Evolutionary conservation across 92 coral and sea anemone species (phyloP).

Genomic region (Epizoanthus stellaris): DNA sequence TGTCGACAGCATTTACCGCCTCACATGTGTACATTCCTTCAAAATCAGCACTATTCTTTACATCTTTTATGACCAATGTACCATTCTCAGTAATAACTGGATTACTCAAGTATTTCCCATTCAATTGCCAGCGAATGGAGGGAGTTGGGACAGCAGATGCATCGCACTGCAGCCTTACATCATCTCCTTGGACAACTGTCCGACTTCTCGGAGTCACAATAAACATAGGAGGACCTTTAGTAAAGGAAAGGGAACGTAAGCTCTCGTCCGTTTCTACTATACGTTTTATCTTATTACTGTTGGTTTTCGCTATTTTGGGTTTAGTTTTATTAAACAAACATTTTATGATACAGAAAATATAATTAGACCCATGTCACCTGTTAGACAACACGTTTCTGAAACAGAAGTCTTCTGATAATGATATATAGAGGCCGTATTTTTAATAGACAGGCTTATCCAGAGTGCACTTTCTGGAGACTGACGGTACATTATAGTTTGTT

Average conservation of each 20-base stretch:
- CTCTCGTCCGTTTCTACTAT: no score
- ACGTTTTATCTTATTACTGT: no score
- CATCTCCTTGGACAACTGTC: conserved; percentile 11
- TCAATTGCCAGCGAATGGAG: conserved; percentile 21
- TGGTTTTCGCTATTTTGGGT: no score
- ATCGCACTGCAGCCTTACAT: not conserved
- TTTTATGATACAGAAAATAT: no score
- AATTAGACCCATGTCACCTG: no score
- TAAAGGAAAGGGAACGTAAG: not conserved
- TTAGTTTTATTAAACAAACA: no score
- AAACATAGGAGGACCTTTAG: conserved; percentile 4
- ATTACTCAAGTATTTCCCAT: not conserved
- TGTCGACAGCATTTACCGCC: not conserved
- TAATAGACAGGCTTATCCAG: no score
- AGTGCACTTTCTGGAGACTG: no score
- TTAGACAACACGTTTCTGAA: no score
- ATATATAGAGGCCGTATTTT: no score
- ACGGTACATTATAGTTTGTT: no score
- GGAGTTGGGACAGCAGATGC: conserved; percentile 23
- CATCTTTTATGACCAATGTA: not conserved
- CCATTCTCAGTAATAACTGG: conserved; percentile 10
- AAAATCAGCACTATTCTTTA: not conserved
- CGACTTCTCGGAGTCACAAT: not conserved
- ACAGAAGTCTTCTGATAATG: no score
- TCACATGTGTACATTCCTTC: conserved; percentile 41